Base-by-base conservation (phyloP, 2,113 vertebrate species). In the Carollia perspicillata region DNA sequence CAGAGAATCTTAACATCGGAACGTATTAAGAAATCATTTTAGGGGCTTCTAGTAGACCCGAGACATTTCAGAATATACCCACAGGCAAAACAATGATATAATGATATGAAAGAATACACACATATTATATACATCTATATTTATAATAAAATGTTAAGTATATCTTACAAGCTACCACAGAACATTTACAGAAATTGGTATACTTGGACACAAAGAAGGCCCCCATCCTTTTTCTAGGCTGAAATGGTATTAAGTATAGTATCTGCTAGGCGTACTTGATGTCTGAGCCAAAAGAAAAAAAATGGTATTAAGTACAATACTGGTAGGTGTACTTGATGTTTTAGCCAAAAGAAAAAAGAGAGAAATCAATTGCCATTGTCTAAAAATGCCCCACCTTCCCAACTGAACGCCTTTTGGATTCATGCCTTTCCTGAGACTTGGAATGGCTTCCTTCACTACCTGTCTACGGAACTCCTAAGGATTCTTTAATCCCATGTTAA, bases 121-220 rank as follows among this genome's bases (percentile, higher is more conserved):
- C 2, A 18, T 49, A 89, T 93, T 58, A 90, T 37, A 22, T 33
- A 87, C 47, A 86, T 79, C 74, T 89, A 42, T 49, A 69, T 90
- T 93, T 95, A 85, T 53, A 95, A 94, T 77, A 84, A 84, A 87
- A 90, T 55, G 22, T 78, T 93, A 94, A 95, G 49, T 28, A 23
- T 74, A 63, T 79, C 74, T 97, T 89, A 92, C 13, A 84, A 84
- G 65, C 33, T 90, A 89, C 75, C 94, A 88, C 80, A 69, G 94
- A 58, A 92, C 75, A 93, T 86, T 97, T 80, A 87, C 17, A 92
- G 90, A 89, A 94, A 80, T 20, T 85, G 37, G 65, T 77, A 53
- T 60, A 65, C 78, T 71, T 92, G 66, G 72, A 71, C 65, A 93
- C 53, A 86, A 79, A 74, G 55, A 94, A 58, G 37, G 42, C 49